Evolutionary conservation across 2,888 invertebrate species (phyloP).

Genomic region (Drosophila formosana): DNA sequence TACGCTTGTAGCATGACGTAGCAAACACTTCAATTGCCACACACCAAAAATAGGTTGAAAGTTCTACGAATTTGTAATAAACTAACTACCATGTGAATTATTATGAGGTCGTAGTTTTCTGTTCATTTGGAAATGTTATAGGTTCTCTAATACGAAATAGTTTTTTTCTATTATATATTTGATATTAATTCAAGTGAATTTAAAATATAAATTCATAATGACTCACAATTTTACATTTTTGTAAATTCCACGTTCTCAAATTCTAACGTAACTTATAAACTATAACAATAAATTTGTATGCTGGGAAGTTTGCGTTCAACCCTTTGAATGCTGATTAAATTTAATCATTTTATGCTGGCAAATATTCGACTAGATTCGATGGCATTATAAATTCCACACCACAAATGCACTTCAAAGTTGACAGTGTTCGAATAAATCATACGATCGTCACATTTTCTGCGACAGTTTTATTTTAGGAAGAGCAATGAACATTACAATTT

Average conservation of each 20-base stretch:
- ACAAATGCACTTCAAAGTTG: conserved; percentile 59
- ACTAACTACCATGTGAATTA: too few species aligned
- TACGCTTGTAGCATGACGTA: not conserved
- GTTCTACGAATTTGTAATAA: not conserved
- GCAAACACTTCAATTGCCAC: not conserved
- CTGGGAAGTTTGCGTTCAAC: not conserved
- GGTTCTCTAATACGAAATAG: too few species aligned
- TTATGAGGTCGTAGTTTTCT: too few species aligned
- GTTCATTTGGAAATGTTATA: too few species aligned
- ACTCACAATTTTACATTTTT: too few species aligned
- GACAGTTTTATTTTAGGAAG: conserved; percentile 69
- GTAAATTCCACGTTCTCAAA: not conserved
- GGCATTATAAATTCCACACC: conserved; percentile 70
- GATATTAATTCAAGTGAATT: too few species aligned
- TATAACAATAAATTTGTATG: conserved; percentile 5
- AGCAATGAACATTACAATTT: conserved; percentile 55
- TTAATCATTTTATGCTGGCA: not conserved
- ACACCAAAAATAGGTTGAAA: not conserved
- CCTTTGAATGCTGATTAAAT: conserved; percentile 16
- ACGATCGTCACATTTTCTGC: conserved; percentile 22
- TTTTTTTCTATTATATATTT: too few species aligned
- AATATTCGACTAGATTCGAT: not conserved
- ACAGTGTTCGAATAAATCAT: conserved; percentile 63
- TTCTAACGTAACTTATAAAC: not conserved
- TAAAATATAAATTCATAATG: too few species aligned